Percentiles rank a stretch among this genome's conserved stretches.
Conservation (phyloP, 2,797 vertebrate genomes). For the Apodemus agrarius region DNA sequence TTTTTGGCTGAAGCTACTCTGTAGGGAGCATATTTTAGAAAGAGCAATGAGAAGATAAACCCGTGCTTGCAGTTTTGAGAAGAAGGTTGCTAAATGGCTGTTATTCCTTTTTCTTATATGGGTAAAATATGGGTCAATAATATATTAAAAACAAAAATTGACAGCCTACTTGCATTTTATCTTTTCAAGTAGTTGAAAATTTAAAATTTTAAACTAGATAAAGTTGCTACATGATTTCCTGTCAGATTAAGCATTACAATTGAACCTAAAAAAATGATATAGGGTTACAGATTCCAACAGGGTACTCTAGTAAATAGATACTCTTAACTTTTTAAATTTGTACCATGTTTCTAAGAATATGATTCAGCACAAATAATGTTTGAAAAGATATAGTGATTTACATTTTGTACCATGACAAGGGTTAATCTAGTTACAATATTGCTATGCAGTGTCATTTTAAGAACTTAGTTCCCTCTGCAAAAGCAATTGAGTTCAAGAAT, state of each 20-base stretch:
- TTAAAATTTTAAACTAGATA: neutral
- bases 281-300: neutral
- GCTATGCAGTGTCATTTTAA: conserved; percentile 59
- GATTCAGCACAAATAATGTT: conserved; percentile 41
- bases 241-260: neutral
- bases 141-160: neutral
- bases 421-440: conserved; percentile 34
- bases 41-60: neutral
- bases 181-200: neutral
- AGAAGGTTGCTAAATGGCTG: neutral
- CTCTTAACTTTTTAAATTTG: neutral
- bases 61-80: neutral
- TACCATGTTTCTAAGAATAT: conserved; percentile 44
- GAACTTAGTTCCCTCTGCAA: neutral
- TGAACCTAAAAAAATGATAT: neutral
- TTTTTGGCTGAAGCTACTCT: neutral
- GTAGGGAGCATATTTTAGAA: neutral
- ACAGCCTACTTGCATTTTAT: neutral
- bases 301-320: neutral
- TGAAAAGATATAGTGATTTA: conserved; percentile 1
- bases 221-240: neutral
- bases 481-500: neutral
- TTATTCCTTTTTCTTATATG: neutral
- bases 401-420: neutral
- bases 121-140: neutral